A percentile compares a stretch with the other conserved stretches of the same genome.
phyloP scores from a whole-genome alignment of 2,797 vertebrate species.

The Sebastes minor region DNA sequence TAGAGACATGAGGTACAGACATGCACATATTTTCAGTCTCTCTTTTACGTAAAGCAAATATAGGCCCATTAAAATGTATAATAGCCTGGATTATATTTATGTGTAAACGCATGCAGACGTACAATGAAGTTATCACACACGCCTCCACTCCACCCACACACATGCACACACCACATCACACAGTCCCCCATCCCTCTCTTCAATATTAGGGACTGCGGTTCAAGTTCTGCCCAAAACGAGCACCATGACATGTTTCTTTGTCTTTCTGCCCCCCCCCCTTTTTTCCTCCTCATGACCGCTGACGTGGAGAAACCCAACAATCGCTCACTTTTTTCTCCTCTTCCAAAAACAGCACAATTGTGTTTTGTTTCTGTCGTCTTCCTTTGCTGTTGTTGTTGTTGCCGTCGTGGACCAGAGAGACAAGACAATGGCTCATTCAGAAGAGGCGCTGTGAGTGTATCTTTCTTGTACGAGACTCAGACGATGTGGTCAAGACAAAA shows the following conservation, averaged over 20 bases:
- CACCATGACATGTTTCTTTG: constrained; percentile 62
- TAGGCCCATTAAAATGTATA: neutral
- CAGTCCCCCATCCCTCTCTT: constrained; percentile 2
- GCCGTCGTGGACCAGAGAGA: constrained; percentile 28
- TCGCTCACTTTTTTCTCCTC: constrained; percentile 27
- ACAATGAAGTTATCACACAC: constrained; percentile 20
- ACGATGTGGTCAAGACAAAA: constrained; percentile 42
- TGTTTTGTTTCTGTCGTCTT: constrained; percentile 55
- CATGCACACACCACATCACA: constrained; percentile 60
- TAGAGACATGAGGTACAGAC: neutral
- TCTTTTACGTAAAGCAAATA: neutral
- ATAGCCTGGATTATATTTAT: constrained; percentile 8
- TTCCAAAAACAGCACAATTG: constrained; percentile 60
- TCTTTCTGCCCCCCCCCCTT: constrained; percentile 9
- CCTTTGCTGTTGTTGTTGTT: constrained; percentile 41
- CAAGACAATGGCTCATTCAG: constrained; percentile 67
- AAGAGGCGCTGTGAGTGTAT: constrained; percentile 25
- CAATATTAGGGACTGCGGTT: constrained; percentile 26
- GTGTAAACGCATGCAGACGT: constrained; percentile 14
- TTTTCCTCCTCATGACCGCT: constrained; percentile 32
- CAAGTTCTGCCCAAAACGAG: constrained; percentile 25
- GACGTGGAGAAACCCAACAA: constrained; percentile 49
- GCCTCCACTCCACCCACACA: constrained; percentile 15
- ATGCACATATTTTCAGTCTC: neutral
- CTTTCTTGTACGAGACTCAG: constrained; percentile 6